Evolutionary conservation across 37 sponge, comb jelly and placozoan genomes (phyloP), one percentile per base, ranked within the genome.

Genomic region (Oscarella lobularis): DNA sequence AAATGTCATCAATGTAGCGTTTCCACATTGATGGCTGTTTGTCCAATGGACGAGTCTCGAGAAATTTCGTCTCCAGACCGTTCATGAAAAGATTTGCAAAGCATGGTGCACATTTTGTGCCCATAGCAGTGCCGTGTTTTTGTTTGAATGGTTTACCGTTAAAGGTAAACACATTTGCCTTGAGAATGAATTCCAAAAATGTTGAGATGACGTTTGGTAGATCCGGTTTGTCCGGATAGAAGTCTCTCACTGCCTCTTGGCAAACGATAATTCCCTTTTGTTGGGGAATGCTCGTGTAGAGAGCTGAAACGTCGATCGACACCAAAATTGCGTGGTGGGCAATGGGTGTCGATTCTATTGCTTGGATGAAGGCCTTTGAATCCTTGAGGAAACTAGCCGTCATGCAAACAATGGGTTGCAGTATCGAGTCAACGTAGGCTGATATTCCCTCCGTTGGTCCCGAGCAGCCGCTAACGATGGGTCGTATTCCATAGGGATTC

Each of bases 121-220:
- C 79, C 79, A 78, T 78, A 31, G 79, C 72, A 37, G 79, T 78
- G 0, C 79, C 79, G 9, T 73, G 74, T 4, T 55, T 36, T 73
- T 78, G 79, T 3, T 73, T 72, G 79, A 41, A 78, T 34, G 20
- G 39, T 38, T 78, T 36, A n/a, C 40, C 71, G 34, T 4, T 48
- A 72, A 78, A 78, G 29, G 14, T 33, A 72, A 78, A 71, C 33
- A 48, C 40, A 54, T 78, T 73, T 37, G 70, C 40, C 54, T 36
- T 78, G 30, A 78, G 39, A 29, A 78, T 32, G 2, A 27, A 31
- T 0, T 33, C 27, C 33, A 77, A 69, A 30, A 70, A 39, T 77
- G 36, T 74, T 0, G 20, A 27, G 1, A 78, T 39, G 5, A 30
- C 79, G 31, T 67, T 66, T 3, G 67, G 67, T n/a, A n/a, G n/a